Percentiles rank a stretch among this genome's conserved stretches.
Evolutionary conservation across 2,888 invertebrate species (phyloP).

Genomic region (Drosophila subquinaria): DNA sequence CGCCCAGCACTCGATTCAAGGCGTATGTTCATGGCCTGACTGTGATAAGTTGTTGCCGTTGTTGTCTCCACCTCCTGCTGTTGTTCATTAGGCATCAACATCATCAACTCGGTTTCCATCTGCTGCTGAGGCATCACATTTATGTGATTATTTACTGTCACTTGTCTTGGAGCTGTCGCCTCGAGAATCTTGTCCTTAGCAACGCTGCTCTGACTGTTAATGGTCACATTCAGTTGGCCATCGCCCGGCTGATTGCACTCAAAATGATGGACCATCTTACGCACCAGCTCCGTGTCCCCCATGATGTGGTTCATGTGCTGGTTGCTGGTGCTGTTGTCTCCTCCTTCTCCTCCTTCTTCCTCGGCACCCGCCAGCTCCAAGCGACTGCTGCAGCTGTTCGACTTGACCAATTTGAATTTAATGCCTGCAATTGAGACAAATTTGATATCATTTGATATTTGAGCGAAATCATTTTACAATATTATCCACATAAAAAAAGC

Average conservation of each 20-base stretch:
- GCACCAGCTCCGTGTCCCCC: slow-evolving; percentile 84
- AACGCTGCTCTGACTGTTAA: slow-evolving; percentile 85
- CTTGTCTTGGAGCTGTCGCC: slow-evolving; percentile 57
- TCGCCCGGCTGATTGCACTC: slow-evolving; percentile 74
- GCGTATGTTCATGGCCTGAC: slow-evolving; percentile 82
- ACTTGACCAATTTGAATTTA: slow-evolving; percentile 93
- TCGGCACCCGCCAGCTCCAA: slow-evolving; percentile 91
- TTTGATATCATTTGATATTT: background rate
- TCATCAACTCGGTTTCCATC: background rate
- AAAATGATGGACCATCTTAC: slow-evolving; percentile 84
- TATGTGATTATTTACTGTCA: slow-evolving; percentile 86
- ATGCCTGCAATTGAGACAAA: slow-evolving; percentile 86
- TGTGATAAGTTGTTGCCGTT: slow-evolving; percentile 65
- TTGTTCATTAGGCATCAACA: slow-evolving; percentile 32
- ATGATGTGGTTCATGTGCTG: slow-evolving; percentile 9
- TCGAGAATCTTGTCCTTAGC: slow-evolving; percentile 41
- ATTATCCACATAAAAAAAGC: background rate
- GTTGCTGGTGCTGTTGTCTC: background rate
- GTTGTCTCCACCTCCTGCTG: slow-evolving; percentile 14
- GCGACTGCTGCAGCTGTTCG: slow-evolving; percentile 94
- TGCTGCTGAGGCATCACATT: slow-evolving; percentile 61
- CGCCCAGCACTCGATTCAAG: slow-evolving; percentile 59
- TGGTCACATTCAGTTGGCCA: slow-evolving; percentile 80
- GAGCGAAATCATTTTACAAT: background rate
- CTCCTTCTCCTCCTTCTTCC: slow-evolving; percentile 7